Evolutionary conservation across 2,888 invertebrate species (phyloP), one percentile per base, ranked within the genome.

Genomic region (Dendrolimus houi): DNA sequence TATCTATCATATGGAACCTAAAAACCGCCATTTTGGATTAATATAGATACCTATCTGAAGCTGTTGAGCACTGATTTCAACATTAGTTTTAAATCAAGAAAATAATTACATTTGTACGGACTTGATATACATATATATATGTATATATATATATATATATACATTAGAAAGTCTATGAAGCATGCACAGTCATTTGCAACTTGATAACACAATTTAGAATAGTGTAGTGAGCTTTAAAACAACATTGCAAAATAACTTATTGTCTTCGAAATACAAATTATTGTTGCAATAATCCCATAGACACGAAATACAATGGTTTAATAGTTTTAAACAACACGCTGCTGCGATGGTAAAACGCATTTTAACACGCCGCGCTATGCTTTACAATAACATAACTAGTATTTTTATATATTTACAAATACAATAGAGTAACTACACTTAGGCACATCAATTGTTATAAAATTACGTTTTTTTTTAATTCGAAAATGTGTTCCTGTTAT

Each of bases 401-500:
- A 9, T 47, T 77, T 75, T 75, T 74, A 76, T 75, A 75, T 74
- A 82, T 75, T 64, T 78, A 80, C 82, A 74, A 66, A 83, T 85
- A 86, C 77, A 77, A 75, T 85, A 88, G 79, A 88, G 72, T 71
- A 80, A 83, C 83, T 87, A 91, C 91, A 91, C 89, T 89, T 91
- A 91, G 91, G 91, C 91, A 91, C 91, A 91, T 91, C 91, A 86
- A 91, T 91, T 91, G 82, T 91, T 91, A 88, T 89, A 87, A 87
- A 89, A 86, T 88, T 86, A 89, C 85, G 76, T 80, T 82, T 47
- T 85, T 83, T 75, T 80, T 81, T 84, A 85, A 85, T 87, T 83
- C 82, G 82, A 87, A 86, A 87, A 79, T 71, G 84, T 83, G 83
- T 82, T 80, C 81, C 77, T 75, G 81, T 81, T 82, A 79, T 81